Evolutionary conservation across 2,888 invertebrate species (phyloP).

Genomic region (Eupithecia abbreviata): DNA sequence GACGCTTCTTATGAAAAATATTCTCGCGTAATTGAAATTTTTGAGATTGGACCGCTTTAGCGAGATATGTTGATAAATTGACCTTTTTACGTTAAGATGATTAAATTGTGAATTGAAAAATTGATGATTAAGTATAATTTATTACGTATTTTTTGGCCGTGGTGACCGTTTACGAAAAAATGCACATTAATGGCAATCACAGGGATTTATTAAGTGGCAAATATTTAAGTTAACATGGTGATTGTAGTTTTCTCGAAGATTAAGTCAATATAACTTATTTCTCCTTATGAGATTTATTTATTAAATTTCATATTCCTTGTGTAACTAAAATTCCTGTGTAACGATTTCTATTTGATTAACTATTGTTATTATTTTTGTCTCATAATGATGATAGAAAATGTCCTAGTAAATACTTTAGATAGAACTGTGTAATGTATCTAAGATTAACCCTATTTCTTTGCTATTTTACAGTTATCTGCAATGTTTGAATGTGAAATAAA

Average conservation of each 20-base stretch:
- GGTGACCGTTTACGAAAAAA: background rate
- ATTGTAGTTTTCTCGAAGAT: no score
- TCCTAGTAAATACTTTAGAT: no score
- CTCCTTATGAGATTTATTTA: no score
- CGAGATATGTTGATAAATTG: conserved; percentile 4
- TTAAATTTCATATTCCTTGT: no score
- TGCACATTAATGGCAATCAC: background rate
- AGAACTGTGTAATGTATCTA: no score
- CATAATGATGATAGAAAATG: no score
- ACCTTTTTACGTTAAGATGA: background rate
- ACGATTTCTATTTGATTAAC: background rate
- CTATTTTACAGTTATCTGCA: no score
- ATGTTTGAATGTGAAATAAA: no score
- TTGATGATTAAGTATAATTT: background rate
- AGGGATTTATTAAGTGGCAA: background rate
- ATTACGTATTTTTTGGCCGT: background rate
- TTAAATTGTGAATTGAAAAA: background rate
- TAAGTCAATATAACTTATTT: no score
- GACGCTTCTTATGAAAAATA: conserved; percentile 42
- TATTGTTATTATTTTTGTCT: background rate
- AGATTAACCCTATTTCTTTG: no score
- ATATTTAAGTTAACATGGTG: background rate
- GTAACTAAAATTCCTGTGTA: no score
- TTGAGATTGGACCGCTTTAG: conserved; percentile 20
- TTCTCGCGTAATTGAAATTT: conserved; percentile 44